Base-by-base conservation (phyloP, 2,888 invertebrate species). In the Alviniconcha strummeri region DNA sequence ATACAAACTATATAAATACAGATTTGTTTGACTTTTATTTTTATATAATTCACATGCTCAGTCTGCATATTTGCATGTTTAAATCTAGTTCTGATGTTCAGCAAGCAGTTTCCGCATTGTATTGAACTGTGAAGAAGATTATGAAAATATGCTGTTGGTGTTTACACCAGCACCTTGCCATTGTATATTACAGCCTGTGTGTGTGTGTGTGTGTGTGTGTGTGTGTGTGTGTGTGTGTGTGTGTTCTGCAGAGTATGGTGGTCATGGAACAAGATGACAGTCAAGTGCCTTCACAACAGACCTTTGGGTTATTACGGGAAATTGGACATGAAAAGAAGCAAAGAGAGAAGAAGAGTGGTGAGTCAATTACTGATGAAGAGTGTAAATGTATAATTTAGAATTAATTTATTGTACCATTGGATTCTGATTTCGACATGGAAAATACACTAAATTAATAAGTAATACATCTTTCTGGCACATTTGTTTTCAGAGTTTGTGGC, bases 401-500 rank as follows among this genome's bases (percentile, higher is more conserved):
- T 36, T 36, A 36, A 36, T 36, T 36, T 36, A 36, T 36, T 36
- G 36, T 36, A 36, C 36, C 36, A 36, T 36, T 36, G 36, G 36
- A 36, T 36, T 36, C 36, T 36, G 36, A 36, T 36, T 36, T 36
- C 36, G 36, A 36, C 36, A 36, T 0, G 36, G 36, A 36, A 36
- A 36, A 36, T 36, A 36, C 36, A 36, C 36, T 36, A 36, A 36
- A 36, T 36, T 36, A 36, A 36, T 36, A 36, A 36, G 36, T 36
- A 36, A 36, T 36, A 0, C 36, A 36, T 36, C 36, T 36, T 36
- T 36, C 36, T 36, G 36, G 36, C 36, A 36, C 36, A 36, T 79
- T 60, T 60, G 2, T 4, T 84, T 72, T 52, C 82, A 84, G 83
- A 77, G 36, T 78, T 72, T 52, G 87, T 89, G 80, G 77, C 84